Evolutionary conservation across 2,113 vertebrate species (phyloP), one percentile per base, ranked within the genome.

Genomic region (Salvator merianae): DNA sequence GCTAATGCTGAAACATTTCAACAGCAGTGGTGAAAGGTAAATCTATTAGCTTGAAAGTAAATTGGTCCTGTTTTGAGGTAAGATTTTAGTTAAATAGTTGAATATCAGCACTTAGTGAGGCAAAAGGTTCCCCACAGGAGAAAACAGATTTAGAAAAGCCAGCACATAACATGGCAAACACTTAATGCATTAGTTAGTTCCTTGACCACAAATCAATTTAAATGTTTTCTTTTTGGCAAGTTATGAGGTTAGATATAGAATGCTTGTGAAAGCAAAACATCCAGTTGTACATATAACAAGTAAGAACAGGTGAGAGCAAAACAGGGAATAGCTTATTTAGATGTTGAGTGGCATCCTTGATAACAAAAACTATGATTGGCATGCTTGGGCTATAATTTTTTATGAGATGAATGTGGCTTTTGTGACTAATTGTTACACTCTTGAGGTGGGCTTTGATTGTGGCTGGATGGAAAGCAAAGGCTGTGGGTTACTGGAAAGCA

Each of bases 111-210:
- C 16, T 65, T 87, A 84, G 59, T 38, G 53, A 79, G 82, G 63
- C 24, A 50, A 16, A 53, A 18, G 75, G 74, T 72, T 88, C 83
- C 32, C 70, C 82, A 86, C 77, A 86, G 26, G 43, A 66, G 75
- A 87, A 87, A 86, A 88, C 12, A 86, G 79, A 84, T 87, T 82
- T 89, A 86, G 86, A 86, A 85, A 88, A 89, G 32, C 26, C 34
- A 63, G 26, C 28, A 34, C 73, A 80, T 68, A 88, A 68, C 73
- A 74, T 28, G 84, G 82, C 59, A 63, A 81, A 85, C 24, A 38
- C 59, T 83, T 84, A 68, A 59, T 82, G 28, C 50, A 12, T 82
- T 91, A 83, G 78, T 91, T 50, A 5, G 0, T 86, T 79, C 22
- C 14, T 88, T 2, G 0, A 70, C 80, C 84, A 77, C 81, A 75